Base-by-base conservation (phyloP, 2,113 vertebrate genomes). In the Corvus moneduloides region DNA sequence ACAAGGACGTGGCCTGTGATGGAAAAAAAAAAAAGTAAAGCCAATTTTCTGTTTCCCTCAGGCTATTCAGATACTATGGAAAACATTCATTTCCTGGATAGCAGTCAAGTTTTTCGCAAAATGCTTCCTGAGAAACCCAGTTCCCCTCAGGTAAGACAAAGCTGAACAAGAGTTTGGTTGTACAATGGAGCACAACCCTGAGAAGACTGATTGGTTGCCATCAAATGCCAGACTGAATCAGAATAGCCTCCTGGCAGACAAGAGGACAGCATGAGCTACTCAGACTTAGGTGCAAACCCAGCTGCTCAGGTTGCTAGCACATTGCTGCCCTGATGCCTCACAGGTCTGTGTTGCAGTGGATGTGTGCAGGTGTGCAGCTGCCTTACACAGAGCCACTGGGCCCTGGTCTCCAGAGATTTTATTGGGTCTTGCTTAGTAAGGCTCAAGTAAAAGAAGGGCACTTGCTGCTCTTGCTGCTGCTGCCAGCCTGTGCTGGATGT, bases 281-380 rank as follows among this genome's bases (percentile, higher is more conserved):
- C 32, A 66, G 18, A 23, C 8, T 20, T 6, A 19, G 12, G 33
- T 46, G 32, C 43, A 51, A 51, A 17, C 11, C 33, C 22, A 66
- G 30, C 10, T 55, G 0, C 1, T 51, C 16, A 37, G 11, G 2
- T 0, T 20, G 37, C 19, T 1, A 4, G 4, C 21, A 44, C 0
- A 0, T 10, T 43, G 9, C 19, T 55, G n/a, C 10, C 1, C 2
- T 56, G 48, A 6, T 35, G 55, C 11, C 19, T 79, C 52, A 7
- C 8, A 17, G 32, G 22, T 75, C 22, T 24, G 0, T 37, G 28
- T 7, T 41, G 7, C 26, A 26, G 4, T 5, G 17, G 9, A 18
- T n/a, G 43, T n/a, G 21, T 4, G 28, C 27, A 66, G 14, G 12
- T 11, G 30, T 61, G 41, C 27, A 49, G 16, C 49, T 28, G 8